Evolutionary conservation across 2,888 invertebrate genomes (phyloP).

Genomic region (Leptothorax acervorum): DNA sequence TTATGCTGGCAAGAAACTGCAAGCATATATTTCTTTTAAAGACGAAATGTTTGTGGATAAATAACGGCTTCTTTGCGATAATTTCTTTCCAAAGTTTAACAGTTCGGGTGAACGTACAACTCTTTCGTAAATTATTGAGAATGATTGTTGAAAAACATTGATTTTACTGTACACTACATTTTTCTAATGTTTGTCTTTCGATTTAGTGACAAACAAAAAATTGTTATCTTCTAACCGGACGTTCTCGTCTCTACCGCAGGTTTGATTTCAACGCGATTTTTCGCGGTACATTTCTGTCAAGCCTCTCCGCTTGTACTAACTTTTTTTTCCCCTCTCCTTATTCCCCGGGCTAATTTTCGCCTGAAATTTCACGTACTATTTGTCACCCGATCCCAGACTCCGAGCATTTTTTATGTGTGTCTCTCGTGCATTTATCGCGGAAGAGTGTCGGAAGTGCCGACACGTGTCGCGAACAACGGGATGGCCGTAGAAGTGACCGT

Average conservation of each 20-base stretch:
- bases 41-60: not conserved
- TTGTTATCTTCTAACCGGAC: not conserved
- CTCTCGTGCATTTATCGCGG: conserved; percentile 44
- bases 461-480: conserved; percentile 18
- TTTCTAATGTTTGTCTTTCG: not conserved
- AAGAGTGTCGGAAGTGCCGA: conserved; percentile 25
- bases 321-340: conserved; percentile 6
- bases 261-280: not conserved
- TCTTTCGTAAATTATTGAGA: not conserved
- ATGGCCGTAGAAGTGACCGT: conserved; percentile 26
- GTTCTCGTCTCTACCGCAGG: not conserved
- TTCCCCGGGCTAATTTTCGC: not conserved
- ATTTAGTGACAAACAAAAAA: not conserved
- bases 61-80: not conserved
- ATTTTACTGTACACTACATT: not conserved
- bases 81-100: not conserved
- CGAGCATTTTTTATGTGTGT: conserved; percentile 26
- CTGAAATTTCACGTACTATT: conserved; percentile 10
- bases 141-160: not conserved
- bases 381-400: conserved; percentile 1
- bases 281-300: not conserved
- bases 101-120: not conserved
- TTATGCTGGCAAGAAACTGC: not conserved
- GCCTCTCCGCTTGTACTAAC: not conserved
- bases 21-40: not conserved